These are phyloP conservation scores for Leptopilina syphax DNA, from an alignment of 2,888 invertebrate genomes.

Conservation along the genomic window DNA sequence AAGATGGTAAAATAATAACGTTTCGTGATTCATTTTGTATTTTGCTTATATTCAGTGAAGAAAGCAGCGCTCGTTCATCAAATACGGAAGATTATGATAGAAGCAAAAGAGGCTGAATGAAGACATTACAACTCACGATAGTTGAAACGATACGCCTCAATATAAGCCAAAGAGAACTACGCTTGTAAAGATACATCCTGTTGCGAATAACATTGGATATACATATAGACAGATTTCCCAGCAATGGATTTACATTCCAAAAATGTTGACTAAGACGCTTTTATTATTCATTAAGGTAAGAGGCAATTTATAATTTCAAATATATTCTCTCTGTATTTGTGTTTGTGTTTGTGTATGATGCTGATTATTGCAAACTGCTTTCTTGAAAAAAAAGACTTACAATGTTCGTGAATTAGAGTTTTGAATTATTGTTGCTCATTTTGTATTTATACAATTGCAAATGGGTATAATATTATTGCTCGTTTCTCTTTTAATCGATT, in stretches of 20 bases:
- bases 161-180: constrained; percentile 26
- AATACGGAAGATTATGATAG: constrained; percentile 71
- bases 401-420: too few species aligned
- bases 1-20: too few species aligned
- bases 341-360: too few species aligned
- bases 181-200: constrained; percentile 48
- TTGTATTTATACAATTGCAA: too few species aligned
- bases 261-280: constrained; percentile 15
- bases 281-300: constrained; percentile 41
- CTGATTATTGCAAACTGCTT: too few species aligned
- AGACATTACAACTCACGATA: constrained; percentile 66
- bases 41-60: constrained; percentile 59
- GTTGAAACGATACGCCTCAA: constrained; percentile 56
- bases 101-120: constrained; percentile 65
- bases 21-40: too few species aligned
- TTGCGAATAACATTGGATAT: constrained; percentile 45
- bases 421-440: too few species aligned
- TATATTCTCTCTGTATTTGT: constrained; percentile 6
- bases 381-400: too few species aligned
- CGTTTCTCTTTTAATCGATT: too few species aligned
- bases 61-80: constrained; percentile 71
- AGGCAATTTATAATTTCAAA: constrained; percentile 34
- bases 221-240: constrained; percentile 51
- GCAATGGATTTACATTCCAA: constrained; percentile 49
- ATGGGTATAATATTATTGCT: too few species aligned